These are phyloP conservation scores for Ptilonorhynchus violaceus DNA, from an alignment of 2,113 vertebrate species.

Conservation along the genomic window DNA sequence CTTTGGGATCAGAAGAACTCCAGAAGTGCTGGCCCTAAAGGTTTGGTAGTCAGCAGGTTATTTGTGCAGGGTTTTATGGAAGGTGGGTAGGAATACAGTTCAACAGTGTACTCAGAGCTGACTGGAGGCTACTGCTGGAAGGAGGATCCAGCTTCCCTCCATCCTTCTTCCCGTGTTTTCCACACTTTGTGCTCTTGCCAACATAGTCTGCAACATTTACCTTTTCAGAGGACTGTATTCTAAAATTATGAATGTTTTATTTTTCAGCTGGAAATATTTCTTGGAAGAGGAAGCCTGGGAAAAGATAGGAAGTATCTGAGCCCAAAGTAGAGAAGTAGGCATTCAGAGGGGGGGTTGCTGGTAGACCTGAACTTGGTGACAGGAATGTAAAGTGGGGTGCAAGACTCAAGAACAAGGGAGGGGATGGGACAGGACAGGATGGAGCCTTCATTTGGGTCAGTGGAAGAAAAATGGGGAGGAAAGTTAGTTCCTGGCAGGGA, in stretches of 20 bases:
- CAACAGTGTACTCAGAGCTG: not conserved
- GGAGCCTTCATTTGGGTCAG: not conserved
- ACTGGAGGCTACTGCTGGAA: not conserved
- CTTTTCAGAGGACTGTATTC: not conserved
- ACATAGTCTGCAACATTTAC: fast-evolving
- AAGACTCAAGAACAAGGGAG: not conserved
- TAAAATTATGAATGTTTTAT: not conserved
- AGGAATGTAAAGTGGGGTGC: not conserved
- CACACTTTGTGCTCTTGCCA: not conserved
- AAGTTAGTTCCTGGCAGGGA: not conserved
- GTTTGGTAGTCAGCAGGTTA: not conserved
- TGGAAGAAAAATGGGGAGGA: not conserved
- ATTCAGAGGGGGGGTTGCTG: not conserved
- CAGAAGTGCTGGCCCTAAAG: not conserved
- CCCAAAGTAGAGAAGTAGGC: not conserved
- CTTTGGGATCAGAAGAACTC: not conserved
- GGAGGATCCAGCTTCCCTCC: not conserved
- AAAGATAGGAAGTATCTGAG: not conserved
- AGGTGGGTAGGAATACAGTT: not conserved
- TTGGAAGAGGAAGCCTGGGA: not conserved
- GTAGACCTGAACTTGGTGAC: not conserved
- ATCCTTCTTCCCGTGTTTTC: not conserved
- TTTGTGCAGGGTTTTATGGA: not conserved
- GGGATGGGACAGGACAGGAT: not conserved
- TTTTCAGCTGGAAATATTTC: not conserved